Percentiles rank a stretch among this genome's conserved stretches.
Conservation (phyloP, 2,888 invertebrate genomes). For the Acanthoscelides obtectus region DNA sequence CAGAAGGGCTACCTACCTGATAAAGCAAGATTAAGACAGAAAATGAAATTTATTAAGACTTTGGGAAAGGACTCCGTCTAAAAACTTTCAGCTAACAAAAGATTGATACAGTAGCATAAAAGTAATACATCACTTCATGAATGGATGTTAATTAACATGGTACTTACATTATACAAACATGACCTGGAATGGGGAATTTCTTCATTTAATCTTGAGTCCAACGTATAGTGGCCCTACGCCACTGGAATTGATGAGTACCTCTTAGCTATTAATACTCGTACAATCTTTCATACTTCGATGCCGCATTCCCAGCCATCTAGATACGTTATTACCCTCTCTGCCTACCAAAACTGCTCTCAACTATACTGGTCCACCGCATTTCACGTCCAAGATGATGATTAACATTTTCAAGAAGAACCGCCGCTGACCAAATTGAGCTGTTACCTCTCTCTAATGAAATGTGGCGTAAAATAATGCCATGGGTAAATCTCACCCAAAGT, state of each 20-base stretch:
- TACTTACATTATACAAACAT: too few relatives aligned
- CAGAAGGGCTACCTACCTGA: too few relatives aligned
- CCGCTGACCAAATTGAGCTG: not conserved
- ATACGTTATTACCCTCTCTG: not conserved
- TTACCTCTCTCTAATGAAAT: not conserved
- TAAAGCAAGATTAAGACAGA: too few relatives aligned
- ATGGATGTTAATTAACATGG: too few relatives aligned
- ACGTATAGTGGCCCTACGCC: too few relatives aligned
- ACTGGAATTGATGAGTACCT: not conserved
- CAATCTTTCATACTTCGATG: conserved; percentile 43
- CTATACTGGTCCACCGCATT: not conserved
- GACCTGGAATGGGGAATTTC: too few relatives aligned
- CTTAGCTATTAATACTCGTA: conserved; percentile 44
- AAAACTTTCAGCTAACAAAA: too few relatives aligned
- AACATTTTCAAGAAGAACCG: not conserved
- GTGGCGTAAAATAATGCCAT: not conserved
- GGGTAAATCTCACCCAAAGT: not conserved
- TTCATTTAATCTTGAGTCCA: too few relatives aligned
- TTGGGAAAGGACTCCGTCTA: too few relatives aligned
- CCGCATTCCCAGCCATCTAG: conserved; percentile 17
- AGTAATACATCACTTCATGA: too few relatives aligned
- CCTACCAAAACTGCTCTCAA: not conserved
- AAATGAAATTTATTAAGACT: too few relatives aligned
- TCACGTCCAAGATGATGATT: not conserved
- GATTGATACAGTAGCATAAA: too few relatives aligned